Evolutionary conservation across 2,888 invertebrate species (phyloP).

Genomic region (Ptychoptera albimana): DNA sequence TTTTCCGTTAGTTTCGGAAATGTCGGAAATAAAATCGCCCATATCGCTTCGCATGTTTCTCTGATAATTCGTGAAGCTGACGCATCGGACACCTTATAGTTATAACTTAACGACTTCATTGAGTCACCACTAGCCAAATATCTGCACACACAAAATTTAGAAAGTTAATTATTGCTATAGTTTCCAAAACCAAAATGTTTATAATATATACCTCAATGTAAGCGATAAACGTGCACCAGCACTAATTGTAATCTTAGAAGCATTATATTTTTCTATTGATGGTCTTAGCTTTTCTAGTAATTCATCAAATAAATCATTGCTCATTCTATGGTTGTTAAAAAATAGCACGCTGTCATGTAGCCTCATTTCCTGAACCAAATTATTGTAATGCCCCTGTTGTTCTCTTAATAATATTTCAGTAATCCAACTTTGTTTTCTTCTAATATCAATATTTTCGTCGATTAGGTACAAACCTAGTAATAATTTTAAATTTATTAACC

Average conservation of each 20-base stretch:
- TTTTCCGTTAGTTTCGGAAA: background rate
- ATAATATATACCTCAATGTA: background rate
- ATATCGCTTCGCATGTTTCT: background rate
- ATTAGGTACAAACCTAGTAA: no score
- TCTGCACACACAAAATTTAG: background rate
- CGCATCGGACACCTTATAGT: background rate
- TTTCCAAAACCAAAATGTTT: background rate
- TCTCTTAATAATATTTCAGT: no score
- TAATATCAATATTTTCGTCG: no score
- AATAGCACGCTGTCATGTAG: no score
- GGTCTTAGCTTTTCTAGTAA: background rate
- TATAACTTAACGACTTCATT: background rate
- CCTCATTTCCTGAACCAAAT: no score
- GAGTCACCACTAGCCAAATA: slow-evolving; percentile 1
- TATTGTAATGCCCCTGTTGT: no score
- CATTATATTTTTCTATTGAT: background rate
- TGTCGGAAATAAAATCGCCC: background rate
- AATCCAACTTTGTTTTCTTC: no score
- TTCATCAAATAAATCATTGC: background rate
- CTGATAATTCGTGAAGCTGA: background rate
- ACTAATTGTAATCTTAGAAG: background rate
- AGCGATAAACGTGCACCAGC: background rate
- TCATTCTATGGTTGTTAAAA: background rate
- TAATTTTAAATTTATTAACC: no score
- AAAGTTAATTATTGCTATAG: background rate